Percentiles rank a stretch among this genome's conserved stretches.
Conservation (phyloP, 2,888 invertebrate genomes). For the Timema cristinae region DNA sequence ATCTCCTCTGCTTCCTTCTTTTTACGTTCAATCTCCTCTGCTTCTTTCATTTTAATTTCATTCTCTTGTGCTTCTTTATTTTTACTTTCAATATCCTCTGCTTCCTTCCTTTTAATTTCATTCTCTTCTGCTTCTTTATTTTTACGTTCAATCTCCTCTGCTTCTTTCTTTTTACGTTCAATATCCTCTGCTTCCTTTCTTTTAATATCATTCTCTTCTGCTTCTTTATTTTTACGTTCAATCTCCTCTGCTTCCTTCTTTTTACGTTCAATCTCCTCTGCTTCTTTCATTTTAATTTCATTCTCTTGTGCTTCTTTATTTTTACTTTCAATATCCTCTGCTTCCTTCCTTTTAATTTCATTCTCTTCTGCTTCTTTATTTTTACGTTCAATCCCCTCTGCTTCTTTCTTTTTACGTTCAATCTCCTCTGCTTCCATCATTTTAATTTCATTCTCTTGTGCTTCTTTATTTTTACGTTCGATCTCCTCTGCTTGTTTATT, state of each 20-base stretch:
- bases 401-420: slow-evolving; percentile 25
- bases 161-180: slow-evolving; percentile 41
- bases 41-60: slow-evolving; percentile 33
- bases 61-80: slow-evolving; percentile 28
- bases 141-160: slow-evolving; percentile 13
- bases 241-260: slow-evolving; percentile 19
- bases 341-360: slow-evolving; percentile 12
- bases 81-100: slow-evolving; percentile 37
- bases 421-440: slow-evolving; percentile 26
- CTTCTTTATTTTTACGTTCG: slow-evolving; percentile 20
- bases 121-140: slow-evolving; percentile 18
- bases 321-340: background rate
- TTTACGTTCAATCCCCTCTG: slow-evolving; percentile 14
- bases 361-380: slow-evolving; percentile 16
- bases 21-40: slow-evolving; percentile 28
- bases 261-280: background rate
- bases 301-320: slow-evolving; percentile 3
- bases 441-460: slow-evolving; percentile 22
- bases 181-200: slow-evolving; percentile 16
- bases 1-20: slow-evolving; percentile 30
- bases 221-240: slow-evolving; percentile 21
- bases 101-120: slow-evolving; percentile 35
- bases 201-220: slow-evolving; percentile 17
- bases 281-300: background rate
- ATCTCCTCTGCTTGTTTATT: slow-evolving; percentile 19